A percentile compares a stretch with the other conserved stretches of the same genome.
Evolutionary conservation across 2,797 vertebrate genomes (phyloP).

Genomic region (Pantherophis vulpinus): DNA sequence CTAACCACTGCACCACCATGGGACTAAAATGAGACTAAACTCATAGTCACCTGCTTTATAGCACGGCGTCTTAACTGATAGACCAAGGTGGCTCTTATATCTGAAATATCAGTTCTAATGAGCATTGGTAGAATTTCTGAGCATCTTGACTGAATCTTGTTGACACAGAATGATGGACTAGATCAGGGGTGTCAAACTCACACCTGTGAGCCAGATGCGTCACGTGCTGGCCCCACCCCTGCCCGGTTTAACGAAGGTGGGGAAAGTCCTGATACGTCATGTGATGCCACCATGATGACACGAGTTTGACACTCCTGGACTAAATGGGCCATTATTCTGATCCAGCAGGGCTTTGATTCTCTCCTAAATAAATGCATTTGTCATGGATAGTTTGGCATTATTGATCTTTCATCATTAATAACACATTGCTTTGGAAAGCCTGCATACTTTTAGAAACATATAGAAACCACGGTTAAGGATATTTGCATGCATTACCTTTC

Average conservation of each 20-base stretch:
- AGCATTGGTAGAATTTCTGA: not conserved
- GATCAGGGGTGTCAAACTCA: too few species aligned
- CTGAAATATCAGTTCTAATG: not conserved
- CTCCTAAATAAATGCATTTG: not conserved
- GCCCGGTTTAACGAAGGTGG: too few species aligned
- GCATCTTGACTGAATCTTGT: not conserved
- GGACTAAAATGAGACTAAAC: too few species aligned
- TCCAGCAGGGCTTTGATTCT: not conserved
- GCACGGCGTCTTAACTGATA: not conserved
- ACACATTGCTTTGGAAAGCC: not conserved
- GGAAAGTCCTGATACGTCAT: too few species aligned
- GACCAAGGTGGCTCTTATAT: not conserved
- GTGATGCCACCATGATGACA: too few species aligned
- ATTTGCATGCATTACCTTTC: slow-evolving; percentile 10
- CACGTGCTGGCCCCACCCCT: too few species aligned
- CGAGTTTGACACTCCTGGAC: not conserved
- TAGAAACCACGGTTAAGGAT: not conserved
- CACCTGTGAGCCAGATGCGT: too few species aligned
- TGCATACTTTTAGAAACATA: not conserved
- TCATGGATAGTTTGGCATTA: not conserved
- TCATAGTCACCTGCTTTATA: not conserved
- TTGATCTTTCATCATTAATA: not conserved
- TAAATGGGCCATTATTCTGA: not conserved
- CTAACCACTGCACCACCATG: too few species aligned
- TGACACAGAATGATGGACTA: not conserved